phyloP scores from a whole-genome alignment of 53 echinoderm and acorn worm genomes.

The Mesocentrotus franciscanus region DNA sequence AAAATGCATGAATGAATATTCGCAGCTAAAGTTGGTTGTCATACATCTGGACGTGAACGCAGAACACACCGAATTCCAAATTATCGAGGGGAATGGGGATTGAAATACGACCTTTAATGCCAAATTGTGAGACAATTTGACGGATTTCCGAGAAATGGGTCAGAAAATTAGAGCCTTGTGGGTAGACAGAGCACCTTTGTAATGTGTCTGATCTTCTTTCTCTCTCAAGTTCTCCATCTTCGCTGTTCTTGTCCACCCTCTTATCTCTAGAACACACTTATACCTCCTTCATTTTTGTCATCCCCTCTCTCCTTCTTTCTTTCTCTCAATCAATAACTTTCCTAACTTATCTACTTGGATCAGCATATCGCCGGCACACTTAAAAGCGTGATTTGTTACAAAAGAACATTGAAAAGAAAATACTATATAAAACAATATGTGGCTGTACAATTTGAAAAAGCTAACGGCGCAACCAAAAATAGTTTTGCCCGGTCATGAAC shows the following conservation, averaged over 20 bases:
- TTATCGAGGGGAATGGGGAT: neutral
- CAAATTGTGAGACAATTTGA: conserved; percentile 35
- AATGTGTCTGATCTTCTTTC: neutral
- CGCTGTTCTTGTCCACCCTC: neutral
- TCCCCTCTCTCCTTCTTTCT: neutral
- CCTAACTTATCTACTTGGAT: neutral
- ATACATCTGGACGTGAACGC: neutral
- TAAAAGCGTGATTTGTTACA: neutral
- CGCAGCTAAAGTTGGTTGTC: neutral
- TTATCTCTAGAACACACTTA: neutral
- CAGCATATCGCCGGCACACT: neutral
- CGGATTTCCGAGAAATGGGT: conserved; percentile 49
- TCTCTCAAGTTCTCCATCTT: neutral
- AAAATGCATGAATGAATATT: neutral
- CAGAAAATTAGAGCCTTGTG: conserved; percentile 39
- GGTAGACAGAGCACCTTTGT: neutral
- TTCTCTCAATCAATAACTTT: neutral
- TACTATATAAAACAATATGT: neutral
- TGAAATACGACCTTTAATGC: conserved; percentile 33
- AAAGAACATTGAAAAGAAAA: neutral
- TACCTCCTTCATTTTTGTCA: neutral
- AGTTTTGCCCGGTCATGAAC: neutral
- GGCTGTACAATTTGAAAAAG: neutral
- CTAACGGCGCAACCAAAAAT: neutral
- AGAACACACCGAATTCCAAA: neutral